Conservation (phyloP, 2,888 invertebrate species). For the Polia nebulosa region DNA sequence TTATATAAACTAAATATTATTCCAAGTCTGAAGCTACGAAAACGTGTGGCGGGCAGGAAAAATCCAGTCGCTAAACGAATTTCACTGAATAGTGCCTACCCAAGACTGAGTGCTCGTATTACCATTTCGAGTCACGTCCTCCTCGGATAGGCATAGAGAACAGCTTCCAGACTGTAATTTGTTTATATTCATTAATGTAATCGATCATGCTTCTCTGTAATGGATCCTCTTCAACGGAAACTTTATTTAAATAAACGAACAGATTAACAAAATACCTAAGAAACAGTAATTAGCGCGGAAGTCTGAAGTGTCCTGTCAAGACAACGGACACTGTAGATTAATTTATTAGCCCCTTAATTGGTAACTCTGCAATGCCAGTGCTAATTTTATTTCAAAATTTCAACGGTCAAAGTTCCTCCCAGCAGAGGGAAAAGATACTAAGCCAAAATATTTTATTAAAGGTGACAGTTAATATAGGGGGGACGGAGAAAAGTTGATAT, state of each 20-base stretch:
- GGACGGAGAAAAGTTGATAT: slow-evolving; percentile 88
- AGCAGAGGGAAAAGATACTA: slow-evolving; percentile 68
- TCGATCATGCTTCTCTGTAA: slow-evolving; percentile 56
- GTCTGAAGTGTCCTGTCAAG: slow-evolving; percentile 69
- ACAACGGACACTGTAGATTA: slow-evolving; percentile 71
- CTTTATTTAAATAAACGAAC: slow-evolving; percentile 69
- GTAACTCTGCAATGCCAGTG: slow-evolving; percentile 62
- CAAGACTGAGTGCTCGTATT: slow-evolving; percentile 23
- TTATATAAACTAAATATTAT: slow-evolving; percentile 15
- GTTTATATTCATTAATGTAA: slow-evolving; percentile 60
- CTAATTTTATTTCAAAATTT: slow-evolving; percentile 61
- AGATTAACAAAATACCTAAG: slow-evolving; percentile 70
- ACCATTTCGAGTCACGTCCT: slow-evolving; percentile 58
- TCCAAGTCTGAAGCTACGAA: slow-evolving; percentile 11
- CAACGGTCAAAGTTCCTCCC: slow-evolving; percentile 46
- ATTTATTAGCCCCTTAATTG: slow-evolving; percentile 76
- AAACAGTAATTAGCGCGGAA: slow-evolving; percentile 72
- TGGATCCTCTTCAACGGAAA: slow-evolving; percentile 41
- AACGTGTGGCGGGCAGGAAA: slow-evolving; percentile 17
- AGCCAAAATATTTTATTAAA: slow-evolving; percentile 86
- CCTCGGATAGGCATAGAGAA: slow-evolving; percentile 41
- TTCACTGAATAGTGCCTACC: slow-evolving; percentile 28
- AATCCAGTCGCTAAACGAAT: slow-evolving; percentile 52
- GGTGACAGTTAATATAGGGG: slow-evolving; percentile 85
- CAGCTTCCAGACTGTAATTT: slow-evolving; percentile 46